These are phyloP conservation scores for Fragum whitleyi DNA, from an alignment of 2,888 invertebrate species.

Conservation along the genomic window DNA sequence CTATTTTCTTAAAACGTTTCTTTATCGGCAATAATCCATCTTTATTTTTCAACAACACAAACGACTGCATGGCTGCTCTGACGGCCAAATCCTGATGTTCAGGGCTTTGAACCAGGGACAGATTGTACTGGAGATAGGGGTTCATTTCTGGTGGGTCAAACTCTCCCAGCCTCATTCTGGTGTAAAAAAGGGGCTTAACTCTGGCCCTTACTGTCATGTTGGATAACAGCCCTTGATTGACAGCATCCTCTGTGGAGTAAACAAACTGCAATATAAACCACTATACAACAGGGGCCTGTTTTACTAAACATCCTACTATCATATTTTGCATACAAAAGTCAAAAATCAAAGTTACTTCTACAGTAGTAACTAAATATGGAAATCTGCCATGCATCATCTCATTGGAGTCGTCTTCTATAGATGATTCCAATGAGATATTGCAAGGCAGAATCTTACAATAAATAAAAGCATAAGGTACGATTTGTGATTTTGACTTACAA, in stretches of 20 bases:
- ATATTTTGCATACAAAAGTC: no score
- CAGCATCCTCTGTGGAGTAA: slow-evolving; percentile 62
- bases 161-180: slow-evolving; percentile 79
- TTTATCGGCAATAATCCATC: slow-evolving; percentile 63
- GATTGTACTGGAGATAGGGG: slow-evolving; percentile 72
- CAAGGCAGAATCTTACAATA: no score
- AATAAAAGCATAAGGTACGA: no score
- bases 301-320: no score
- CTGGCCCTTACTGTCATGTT: slow-evolving; percentile 65
- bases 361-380: no score
- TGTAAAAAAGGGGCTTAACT: slow-evolving; percentile 78
- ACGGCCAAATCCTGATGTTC: slow-evolving; percentile 71
- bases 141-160: slow-evolving; percentile 80
- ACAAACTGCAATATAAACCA: no score
- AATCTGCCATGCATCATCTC: no score
- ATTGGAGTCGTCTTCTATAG: no score
- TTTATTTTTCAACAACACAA: slow-evolving; percentile 79
- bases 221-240: slow-evolving; percentile 65
- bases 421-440: no score
- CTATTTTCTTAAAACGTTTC: slow-evolving; percentile 58
- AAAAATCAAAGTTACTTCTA: no score
- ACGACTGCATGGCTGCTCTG: slow-evolving; percentile 77
- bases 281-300: no score
- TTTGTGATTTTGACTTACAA: no score
- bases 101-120: slow-evolving; percentile 69